Conservation (phyloP, 2,113 vertebrate genomes). For the Mugil cephalus region DNA sequence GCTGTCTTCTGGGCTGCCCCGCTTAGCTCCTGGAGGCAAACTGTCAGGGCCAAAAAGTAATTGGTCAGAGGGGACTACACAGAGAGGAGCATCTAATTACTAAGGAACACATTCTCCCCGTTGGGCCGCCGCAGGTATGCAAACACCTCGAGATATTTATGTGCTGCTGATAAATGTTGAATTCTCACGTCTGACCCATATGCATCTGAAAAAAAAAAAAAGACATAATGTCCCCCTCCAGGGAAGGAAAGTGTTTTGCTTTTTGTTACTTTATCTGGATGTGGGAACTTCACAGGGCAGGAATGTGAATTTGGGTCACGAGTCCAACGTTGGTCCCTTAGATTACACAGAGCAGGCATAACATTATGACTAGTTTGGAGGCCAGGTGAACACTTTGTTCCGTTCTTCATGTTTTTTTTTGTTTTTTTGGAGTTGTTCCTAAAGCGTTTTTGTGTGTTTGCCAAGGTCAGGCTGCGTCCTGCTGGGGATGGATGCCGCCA, state of each 20-base stretch:
- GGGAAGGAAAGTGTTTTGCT: background rate
- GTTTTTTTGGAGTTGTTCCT: too few species aligned
- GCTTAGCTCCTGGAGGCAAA: constrained; percentile 25
- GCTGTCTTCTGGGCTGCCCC: constrained; percentile 36
- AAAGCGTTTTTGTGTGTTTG: too few species aligned
- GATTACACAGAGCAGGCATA: too few species aligned
- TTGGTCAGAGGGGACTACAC: constrained; percentile 52
- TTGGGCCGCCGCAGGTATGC: background rate
- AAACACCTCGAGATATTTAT: background rate
- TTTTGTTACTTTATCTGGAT: background rate
- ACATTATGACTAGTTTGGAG: too few species aligned
- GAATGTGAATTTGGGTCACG: background rate
- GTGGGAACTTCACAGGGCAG: background rate
- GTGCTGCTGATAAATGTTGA: background rate
- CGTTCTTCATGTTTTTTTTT: too few species aligned
- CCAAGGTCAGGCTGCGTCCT: too few species aligned
- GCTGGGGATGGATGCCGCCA: too few species aligned
- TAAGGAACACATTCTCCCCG: constrained; percentile 11
- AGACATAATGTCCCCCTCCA: background rate
- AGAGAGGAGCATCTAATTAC: constrained; percentile 50
- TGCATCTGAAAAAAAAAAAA: background rate
- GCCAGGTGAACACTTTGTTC: too few species aligned
- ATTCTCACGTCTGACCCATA: background rate
- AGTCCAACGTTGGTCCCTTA: too few species aligned
- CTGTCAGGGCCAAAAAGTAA: constrained; percentile 50